These are phyloP conservation scores for Penelope pileata DNA, from an alignment of 2,113 vertebrate genomes.

Conservation along the genomic window DNA sequence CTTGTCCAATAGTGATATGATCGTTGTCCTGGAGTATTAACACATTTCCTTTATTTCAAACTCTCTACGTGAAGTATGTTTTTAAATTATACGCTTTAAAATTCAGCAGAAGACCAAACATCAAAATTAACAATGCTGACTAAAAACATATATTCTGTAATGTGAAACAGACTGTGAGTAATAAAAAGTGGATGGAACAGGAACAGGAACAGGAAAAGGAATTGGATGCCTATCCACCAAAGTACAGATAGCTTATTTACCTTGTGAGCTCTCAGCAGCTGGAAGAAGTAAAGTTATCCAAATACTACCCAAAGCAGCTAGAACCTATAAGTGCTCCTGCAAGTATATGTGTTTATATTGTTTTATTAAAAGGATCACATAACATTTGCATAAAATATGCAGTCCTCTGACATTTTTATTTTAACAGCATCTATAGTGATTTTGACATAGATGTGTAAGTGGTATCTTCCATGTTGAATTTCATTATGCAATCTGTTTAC, in stretches of 20 bases:
- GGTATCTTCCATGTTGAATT: not conserved
- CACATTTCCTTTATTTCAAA: slow-evolving; percentile 43
- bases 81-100: slow-evolving; percentile 42
- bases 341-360: not conserved
- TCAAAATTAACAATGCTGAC: slow-evolving; percentile 8
- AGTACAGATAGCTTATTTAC: slow-evolving; percentile 51
- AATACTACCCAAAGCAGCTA: slow-evolving; percentile 9
- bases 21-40: slow-evolving; percentile 54
- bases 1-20: not conserved
- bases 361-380: not conserved
- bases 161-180: slow-evolving; percentile 40
- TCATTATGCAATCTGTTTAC: not conserved
- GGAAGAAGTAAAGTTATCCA: slow-evolving; percentile 47
- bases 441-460: not conserved
- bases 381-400: not conserved
- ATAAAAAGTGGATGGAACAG: slow-evolving; percentile 25
- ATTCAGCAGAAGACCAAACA: slow-evolving; percentile 50
- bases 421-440: not conserved
- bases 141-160: slow-evolving; percentile 42
- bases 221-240: not conserved
- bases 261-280: slow-evolving; percentile 17
- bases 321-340: not conserved
- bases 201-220: not conserved
- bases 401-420: not conserved
- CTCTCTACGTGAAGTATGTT: not conserved